Evolutionary conservation across 37 sponge, comb jelly and placozoan genomes (phyloP).

Genomic region (Bolinopsis microptera): DNA sequence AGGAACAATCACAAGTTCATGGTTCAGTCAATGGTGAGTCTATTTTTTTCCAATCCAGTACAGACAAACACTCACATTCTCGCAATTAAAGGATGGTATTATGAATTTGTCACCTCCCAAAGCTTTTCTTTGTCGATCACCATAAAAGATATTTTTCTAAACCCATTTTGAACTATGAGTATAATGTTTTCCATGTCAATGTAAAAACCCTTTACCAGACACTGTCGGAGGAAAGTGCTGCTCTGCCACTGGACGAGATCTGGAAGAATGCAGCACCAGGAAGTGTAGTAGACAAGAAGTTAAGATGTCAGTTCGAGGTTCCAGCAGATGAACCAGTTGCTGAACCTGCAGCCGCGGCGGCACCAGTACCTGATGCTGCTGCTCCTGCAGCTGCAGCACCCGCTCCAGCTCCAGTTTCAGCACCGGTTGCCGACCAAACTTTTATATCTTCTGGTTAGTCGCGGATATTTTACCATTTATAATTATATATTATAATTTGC

Average conservation of each 20-base stretch:
- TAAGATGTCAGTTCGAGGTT: slow-evolving; percentile 76
- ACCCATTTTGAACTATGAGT: too few species aligned
- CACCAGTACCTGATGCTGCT: not conserved
- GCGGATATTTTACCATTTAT: too few species aligned
- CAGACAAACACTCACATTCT: slow-evolving; percentile 60
- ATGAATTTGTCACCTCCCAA: not conserved
- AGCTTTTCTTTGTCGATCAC: not conserved
- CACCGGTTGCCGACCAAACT: not conserved
- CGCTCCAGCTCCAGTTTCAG: not conserved
- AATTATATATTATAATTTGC: too few species aligned
- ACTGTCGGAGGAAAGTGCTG: not conserved
- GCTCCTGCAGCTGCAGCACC: not conserved
- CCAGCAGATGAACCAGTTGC: not conserved
- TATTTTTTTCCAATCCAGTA: too few species aligned
- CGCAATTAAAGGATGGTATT: not conserved
- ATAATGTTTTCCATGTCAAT: too few species aligned
- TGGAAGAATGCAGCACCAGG: slow-evolving; percentile 74
- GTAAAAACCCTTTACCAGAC: too few species aligned
- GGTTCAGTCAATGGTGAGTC: slow-evolving; percentile 93
- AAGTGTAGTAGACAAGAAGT: slow-evolving; percentile 83
- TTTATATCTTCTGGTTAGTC: not conserved
- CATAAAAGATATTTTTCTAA: too few species aligned
- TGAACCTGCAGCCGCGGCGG: not conserved
- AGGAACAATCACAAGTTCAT: slow-evolving; percentile 92
- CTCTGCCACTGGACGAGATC: slow-evolving; percentile 31